Conservation (phyloP, 2,888 invertebrate species). For the Caenorhabditis sp. region DNA sequence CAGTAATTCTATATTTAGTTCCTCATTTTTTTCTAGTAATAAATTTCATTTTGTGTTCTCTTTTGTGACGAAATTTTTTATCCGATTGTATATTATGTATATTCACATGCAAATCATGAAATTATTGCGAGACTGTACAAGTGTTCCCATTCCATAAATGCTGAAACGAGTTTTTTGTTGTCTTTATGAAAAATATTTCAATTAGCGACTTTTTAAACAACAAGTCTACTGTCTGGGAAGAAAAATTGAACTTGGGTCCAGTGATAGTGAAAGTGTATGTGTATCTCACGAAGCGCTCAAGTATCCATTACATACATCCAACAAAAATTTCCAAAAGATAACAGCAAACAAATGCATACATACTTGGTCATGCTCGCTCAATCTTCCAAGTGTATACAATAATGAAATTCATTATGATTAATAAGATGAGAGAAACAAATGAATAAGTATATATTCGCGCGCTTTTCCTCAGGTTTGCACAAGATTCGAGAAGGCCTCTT, state of each 20-base stretch:
- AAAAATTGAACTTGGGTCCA: too few species aligned
- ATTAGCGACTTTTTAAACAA: too few species aligned
- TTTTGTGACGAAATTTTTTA: neutral
- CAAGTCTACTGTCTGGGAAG: too few species aligned
- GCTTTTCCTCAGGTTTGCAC: neutral
- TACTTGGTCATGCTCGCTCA: constrained; percentile 35
- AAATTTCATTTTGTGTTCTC: neutral
- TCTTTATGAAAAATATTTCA: neutral
- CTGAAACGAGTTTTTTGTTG: neutral
- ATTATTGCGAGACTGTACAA: neutral
- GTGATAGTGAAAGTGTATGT: too few species aligned
- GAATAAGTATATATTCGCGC: neutral
- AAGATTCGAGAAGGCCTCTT: constrained; percentile 19
- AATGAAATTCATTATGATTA: neutral
- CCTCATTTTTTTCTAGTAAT: neutral
- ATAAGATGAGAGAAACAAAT: neutral
- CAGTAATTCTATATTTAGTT: neutral
- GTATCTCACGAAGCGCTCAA: neutral
- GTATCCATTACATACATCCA: neutral
- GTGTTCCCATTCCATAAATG: neutral
- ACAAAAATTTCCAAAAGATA: neutral
- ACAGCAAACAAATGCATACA: neutral
- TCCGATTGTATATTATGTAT: too few species aligned
- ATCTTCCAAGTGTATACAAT: neutral
- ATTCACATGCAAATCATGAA: too few species aligned